These are phyloP conservation scores for Trisateles emortualis DNA, from an alignment of 2,888 invertebrate species.

Conservation along the genomic window DNA sequence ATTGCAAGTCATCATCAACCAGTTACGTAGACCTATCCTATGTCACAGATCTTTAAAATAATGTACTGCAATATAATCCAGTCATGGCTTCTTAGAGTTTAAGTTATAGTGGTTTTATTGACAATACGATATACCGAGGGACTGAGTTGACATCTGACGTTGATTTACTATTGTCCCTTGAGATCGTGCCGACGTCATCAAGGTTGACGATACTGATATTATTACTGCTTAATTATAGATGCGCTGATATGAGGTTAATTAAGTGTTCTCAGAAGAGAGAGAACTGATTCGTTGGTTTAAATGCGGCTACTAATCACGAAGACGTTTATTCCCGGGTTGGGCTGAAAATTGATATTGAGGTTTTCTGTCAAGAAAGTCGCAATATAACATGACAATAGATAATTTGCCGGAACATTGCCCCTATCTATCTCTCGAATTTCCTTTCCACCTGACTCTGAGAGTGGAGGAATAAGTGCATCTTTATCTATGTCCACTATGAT, in stretches of 20 bases:
- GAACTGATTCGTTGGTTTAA: no score
- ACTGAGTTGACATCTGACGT: constrained; percentile 83
- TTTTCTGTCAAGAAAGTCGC: no score
- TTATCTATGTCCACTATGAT: no score
- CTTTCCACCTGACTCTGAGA: no score
- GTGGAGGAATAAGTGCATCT: no score
- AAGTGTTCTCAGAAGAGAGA: constrained; percentile 1
- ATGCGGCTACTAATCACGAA: no score
- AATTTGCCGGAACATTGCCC: no score
- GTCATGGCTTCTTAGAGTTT: constrained; percentile 61
- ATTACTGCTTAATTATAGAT: constrained; percentile 50
- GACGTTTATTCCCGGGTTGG: no score
- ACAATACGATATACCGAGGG: constrained; percentile 71
- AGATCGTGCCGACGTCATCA: constrained; percentile 75
- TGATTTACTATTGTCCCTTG: constrained; percentile 82
- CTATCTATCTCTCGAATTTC: no score
- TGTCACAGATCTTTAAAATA: constrained; percentile 30
- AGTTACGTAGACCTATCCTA: constrained; percentile 57
- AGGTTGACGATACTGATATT: constrained; percentile 56
- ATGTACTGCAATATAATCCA: constrained; percentile 43
- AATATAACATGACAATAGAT: no score
- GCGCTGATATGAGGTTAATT: constrained; percentile 35
- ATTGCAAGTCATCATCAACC: constrained; percentile 74
- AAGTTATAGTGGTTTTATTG: constrained; percentile 55
- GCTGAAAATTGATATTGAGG: no score